These are phyloP conservation scores for Uloborus diversus DNA, from an alignment of 1,140 invertebrate genomes.

Conservation along the genomic window DNA sequence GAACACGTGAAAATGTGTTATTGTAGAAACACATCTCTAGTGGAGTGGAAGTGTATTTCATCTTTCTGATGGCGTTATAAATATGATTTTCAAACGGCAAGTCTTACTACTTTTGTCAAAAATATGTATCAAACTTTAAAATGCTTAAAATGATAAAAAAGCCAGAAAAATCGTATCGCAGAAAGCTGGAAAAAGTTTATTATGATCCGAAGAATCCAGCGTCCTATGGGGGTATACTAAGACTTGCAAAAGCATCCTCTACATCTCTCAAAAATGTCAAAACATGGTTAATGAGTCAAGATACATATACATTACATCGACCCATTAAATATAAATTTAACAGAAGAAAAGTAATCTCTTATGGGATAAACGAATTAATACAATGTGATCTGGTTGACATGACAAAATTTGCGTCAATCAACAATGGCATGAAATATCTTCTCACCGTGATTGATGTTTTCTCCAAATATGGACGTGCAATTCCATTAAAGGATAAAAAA, in stretches of 20 bases:
- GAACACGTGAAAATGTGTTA: no score
- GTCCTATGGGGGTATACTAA: neutral
- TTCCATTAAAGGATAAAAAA: slow-evolving; percentile 59
- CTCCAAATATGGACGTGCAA: slow-evolving; percentile 55
- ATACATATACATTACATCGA: slow-evolving; percentile 60
- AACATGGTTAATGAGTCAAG: slow-evolving; percentile 56
- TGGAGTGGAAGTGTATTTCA: no score
- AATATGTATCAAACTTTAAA: no score
- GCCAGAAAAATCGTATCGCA: no score
- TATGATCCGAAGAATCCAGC: slow-evolving; percentile 15
- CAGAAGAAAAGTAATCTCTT: neutral
- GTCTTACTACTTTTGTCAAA: no score
- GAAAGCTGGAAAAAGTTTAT: slow-evolving; percentile 17
- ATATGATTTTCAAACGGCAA: no score
- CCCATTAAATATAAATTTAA: slow-evolving; percentile 57
- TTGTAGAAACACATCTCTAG: no score
- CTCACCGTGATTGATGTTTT: slow-evolving; percentile 60
- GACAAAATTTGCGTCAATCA: slow-evolving; percentile 38
- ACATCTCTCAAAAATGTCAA: neutral
- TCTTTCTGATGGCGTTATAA: no score
- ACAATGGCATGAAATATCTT: slow-evolving; percentile 57
- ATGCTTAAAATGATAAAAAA: no score
- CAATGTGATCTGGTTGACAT: slow-evolving; percentile 60
- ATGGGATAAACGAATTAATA: slow-evolving; percentile 56
- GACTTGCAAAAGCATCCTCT: neutral